phyloP scores from a whole-genome alignment of 2,113 vertebrate genomes.

The Amphiprion ocellaris region DNA sequence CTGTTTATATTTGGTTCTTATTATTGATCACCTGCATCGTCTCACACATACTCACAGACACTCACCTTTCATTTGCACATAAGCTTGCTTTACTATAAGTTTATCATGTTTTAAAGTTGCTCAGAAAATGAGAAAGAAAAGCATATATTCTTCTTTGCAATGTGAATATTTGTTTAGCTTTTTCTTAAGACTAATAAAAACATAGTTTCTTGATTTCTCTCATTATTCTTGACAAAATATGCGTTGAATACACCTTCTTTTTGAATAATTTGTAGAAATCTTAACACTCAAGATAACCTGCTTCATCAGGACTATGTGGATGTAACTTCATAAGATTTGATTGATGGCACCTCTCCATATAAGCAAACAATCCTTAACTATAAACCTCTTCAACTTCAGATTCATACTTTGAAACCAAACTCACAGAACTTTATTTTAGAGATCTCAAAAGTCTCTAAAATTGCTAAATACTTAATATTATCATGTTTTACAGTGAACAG shows the following conservation, averaged over 20 bases:
- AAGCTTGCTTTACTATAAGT: conserved; percentile 21
- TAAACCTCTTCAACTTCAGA: no score
- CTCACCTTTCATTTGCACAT: conserved; percentile 13
- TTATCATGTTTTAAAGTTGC: not conserved
- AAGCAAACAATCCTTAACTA: no score
- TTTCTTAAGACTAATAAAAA: not conserved
- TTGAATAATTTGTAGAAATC: no score
- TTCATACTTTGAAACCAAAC: not conserved
- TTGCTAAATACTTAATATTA: no score
- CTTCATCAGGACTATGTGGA: not conserved
- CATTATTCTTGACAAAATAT: not conserved
- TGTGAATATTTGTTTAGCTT: not conserved
- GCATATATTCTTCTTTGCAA: not conserved
- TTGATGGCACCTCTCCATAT: not conserved
- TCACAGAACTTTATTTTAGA: not conserved
- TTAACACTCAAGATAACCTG: not conserved
- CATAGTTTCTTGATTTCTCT: not conserved
- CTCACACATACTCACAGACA: conserved; percentile 13
- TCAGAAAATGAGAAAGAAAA: not conserved
- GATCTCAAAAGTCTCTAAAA: no score
- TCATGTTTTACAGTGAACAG: no score
- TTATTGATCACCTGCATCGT: conserved; percentile 70
- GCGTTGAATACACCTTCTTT: no score
- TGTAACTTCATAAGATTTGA: not conserved
- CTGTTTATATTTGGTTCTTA: conserved; percentile 66